Evolutionary conservation across 2,113 vertebrate species (phyloP).

Genomic region (Mustela nigripes): DNA sequence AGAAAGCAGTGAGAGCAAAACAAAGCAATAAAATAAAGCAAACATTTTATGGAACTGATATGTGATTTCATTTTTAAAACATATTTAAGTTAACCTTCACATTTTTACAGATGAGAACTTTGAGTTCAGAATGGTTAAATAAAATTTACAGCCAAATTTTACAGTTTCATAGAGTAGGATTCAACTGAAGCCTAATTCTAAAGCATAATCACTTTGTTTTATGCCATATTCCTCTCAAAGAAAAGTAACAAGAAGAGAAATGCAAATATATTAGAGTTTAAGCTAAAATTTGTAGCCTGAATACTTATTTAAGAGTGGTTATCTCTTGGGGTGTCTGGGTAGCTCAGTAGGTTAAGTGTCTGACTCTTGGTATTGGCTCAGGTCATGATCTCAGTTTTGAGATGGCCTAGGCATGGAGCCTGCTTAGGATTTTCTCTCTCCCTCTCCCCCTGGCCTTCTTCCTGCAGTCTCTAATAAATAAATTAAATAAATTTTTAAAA

Average conservation of each 20-base stretch:
- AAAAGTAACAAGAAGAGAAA: constrained; percentile 20
- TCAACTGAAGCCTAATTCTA: constrained; percentile 45
- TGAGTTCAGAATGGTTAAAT: background rate
- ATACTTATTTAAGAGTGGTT: constrained; percentile 2
- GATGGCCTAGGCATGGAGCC: background rate
- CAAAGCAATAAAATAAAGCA: constrained; percentile 35
- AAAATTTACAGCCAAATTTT: constrained; percentile 46
- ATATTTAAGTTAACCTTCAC: constrained; percentile 2
- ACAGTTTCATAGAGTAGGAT: background rate
- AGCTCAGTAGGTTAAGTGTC: background rate
- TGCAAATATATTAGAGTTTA: constrained; percentile 1
- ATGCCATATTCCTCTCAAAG: background rate
- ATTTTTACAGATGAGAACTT: constrained; percentile 36
- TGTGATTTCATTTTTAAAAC: background rate
- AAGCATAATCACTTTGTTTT: constrained; percentile 45
- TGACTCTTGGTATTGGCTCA: background rate
- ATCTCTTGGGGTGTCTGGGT: background rate
- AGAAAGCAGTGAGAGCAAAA: background rate
- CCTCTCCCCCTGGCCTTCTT: background rate
- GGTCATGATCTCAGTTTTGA: background rate
- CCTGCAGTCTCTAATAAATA: no score
- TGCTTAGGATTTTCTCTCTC: background rate
- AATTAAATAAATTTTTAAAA: no score
- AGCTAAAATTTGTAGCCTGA: constrained; percentile 26
- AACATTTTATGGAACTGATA: background rate